Evolutionary conservation across 2,797 vertebrate genomes (phyloP).

Genomic region (Rhadinocentrus ornatus): DNA sequence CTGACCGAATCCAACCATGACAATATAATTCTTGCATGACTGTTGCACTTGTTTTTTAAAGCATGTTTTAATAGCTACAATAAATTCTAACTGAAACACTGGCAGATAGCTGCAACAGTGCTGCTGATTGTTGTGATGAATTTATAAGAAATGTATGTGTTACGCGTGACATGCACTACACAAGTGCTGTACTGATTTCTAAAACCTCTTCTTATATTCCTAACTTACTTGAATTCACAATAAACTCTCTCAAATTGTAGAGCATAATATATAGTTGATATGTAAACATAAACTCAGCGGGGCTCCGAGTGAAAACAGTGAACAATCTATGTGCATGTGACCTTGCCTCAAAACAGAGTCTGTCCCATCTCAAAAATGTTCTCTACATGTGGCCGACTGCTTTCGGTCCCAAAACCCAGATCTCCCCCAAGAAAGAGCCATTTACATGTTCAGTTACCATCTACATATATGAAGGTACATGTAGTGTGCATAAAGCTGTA

Average conservation of each 20-base stretch:
- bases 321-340: constrained; percentile 44
- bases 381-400: constrained; percentile 29
- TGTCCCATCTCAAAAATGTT: constrained; percentile 48
- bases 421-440: constrained; percentile 39
- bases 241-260: constrained; percentile 28
- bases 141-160: neutral
- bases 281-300: constrained; percentile 50
- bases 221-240: constrained; percentile 39
- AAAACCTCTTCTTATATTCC: constrained; percentile 38
- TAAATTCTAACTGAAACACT: neutral
- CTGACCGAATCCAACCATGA: neutral
- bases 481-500: constrained; percentile 39
- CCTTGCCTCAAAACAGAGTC: constrained; percentile 29
- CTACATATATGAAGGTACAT: constrained; percentile 33
- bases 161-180: neutral
- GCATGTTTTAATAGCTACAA: neutral
- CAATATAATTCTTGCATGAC: neutral
- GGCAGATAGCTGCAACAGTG: neutral
- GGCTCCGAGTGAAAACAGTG: constrained; percentile 51
- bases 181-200: constrained; percentile 10
- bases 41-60: too few relatives aligned
- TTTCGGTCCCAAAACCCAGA: constrained; percentile 34
- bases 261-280: constrained; percentile 37
- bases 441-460: constrained; percentile 37
- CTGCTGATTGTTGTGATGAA: neutral